Evolutionary conservation across 2,888 invertebrate species (phyloP), one percentile per base, ranked within the genome.

Genomic region (Andrena hattorfiana): DNA sequence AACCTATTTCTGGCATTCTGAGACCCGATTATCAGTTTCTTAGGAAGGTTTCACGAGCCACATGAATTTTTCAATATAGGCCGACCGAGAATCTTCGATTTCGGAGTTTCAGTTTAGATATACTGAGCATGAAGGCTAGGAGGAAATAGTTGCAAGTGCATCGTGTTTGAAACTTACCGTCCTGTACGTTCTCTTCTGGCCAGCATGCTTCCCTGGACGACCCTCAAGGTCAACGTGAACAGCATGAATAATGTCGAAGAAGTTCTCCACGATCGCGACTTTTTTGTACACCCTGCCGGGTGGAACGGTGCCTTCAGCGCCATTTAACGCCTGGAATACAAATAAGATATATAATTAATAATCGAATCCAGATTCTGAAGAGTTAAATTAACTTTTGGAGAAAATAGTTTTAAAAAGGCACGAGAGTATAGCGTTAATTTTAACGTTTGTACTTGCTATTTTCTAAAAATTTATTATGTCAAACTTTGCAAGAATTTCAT

Each of bases 201-300:
- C 99, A n/a, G 99, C 99, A 93, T 99, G 99, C 94, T 98, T 98
- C 76, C 98, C 98, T 70, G 97, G 97, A 88, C 98, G 95, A 70
- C 98, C 98, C 94, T 98, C 98, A 91, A 98, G 95, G 93, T 98
- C 98, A 73, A 99, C 98, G 94, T 99, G 99, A 20, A 99, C 98
- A 69, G 97, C 97, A 95, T 98, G 98, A 92, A 99, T 99, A 86
- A 99, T 99, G 93, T 99, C 98, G 94, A 98, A 99, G 95, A 99
- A 99, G 93, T 99, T 98, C 95, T 99, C 99, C n/a, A 99, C 99
- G 51, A 99, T 97, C 0, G 99, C 99, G 64, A 99, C 99, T 94
- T 98, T 97, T 92, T 98, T 97, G 94, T 97, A 98, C 20, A 97
- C 96, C 72, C 97, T 96, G 78, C 93, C 94, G 6, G 93, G 91